phyloP scores from a whole-genome alignment of 2,797 vertebrate genomes.

The Nothura maculosa region DNA sequence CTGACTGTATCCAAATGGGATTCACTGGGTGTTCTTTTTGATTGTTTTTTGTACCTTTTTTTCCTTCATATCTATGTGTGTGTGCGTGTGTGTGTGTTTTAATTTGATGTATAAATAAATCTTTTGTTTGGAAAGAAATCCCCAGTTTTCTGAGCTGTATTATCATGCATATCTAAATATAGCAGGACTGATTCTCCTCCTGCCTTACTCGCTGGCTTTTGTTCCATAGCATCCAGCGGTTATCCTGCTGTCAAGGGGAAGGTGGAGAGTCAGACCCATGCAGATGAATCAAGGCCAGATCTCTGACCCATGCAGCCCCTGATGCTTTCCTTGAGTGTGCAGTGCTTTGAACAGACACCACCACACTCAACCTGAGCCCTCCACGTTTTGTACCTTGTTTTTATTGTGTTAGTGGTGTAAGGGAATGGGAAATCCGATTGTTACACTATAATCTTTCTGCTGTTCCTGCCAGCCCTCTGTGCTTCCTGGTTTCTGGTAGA shows the following conservation, averaged over 20 bases:
- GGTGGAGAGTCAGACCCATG: background rate
- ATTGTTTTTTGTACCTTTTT: background rate
- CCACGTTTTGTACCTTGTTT: background rate
- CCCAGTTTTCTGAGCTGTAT: slow-evolving; percentile 64
- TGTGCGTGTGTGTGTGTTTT: background rate
- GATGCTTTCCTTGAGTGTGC: fast-evolving
- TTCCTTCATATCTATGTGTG: background rate
- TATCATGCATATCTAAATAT: slow-evolving; percentile 47
- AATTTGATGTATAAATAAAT: slow-evolving; percentile 66
- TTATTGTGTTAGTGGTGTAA: background rate
- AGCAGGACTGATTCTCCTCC: slow-evolving; percentile 49
- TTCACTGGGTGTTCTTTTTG: background rate
- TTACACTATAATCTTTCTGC: background rate
- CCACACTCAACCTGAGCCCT: background rate
- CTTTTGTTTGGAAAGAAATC: slow-evolving; percentile 61
- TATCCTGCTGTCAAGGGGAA: slow-evolving; percentile 1
- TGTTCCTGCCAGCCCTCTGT: slow-evolving; percentile 53
- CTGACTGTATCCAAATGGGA: slow-evolving; percentile 30
- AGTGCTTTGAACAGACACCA: background rate
- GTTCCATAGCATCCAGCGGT: background rate
- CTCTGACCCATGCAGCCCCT: background rate
- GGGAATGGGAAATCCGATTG: slow-evolving; percentile 39
- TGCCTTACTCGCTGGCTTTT: slow-evolving; percentile 52
- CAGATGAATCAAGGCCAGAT: background rate
- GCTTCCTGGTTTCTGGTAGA: slow-evolving; percentile 63